Evolutionary conservation across 2,113 vertebrate genomes (phyloP).

Genomic region (Thalassoma bifasciatum): DNA sequence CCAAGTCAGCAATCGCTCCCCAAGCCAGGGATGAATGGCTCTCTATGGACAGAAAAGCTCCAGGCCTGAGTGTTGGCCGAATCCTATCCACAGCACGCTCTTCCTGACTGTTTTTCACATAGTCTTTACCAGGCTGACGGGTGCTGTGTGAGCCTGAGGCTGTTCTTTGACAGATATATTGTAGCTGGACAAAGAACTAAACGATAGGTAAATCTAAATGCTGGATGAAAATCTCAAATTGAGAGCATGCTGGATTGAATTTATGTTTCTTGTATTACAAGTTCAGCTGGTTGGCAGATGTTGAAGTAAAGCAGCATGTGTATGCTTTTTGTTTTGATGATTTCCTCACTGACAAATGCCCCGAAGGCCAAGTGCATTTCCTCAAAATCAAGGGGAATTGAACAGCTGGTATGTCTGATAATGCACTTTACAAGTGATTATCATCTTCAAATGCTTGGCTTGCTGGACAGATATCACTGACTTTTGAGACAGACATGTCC

Average conservation of each 20-base stretch:
- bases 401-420: not conserved
- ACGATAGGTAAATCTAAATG: constrained; percentile 18
- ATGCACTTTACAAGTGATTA: constrained; percentile 2
- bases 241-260: constrained; percentile 14
- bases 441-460: not conserved
- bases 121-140: constrained; percentile 27
- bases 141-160: constrained; percentile 8
- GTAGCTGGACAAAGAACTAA: constrained; percentile 22
- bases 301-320: not conserved
- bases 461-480: not conserved
- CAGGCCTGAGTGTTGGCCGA: constrained; percentile 42
- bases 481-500: not conserved
- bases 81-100: constrained; percentile 57
- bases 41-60: constrained; percentile 53
- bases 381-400: not conserved
- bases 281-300: constrained; percentile 50
- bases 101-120: constrained; percentile 62
- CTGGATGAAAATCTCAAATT: constrained; percentile 7
- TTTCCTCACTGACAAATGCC: constrained; percentile 16
- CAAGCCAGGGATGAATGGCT: constrained; percentile 59
- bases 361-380: not conserved
- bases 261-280: constrained; percentile 40
- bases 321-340: not conserved
- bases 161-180: constrained; percentile 46
- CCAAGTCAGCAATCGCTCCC: constrained; percentile 55